Base-by-base conservation (phyloP, 2,797 vertebrate genomes). In the Enteromius unitaeniatus region DNA sequence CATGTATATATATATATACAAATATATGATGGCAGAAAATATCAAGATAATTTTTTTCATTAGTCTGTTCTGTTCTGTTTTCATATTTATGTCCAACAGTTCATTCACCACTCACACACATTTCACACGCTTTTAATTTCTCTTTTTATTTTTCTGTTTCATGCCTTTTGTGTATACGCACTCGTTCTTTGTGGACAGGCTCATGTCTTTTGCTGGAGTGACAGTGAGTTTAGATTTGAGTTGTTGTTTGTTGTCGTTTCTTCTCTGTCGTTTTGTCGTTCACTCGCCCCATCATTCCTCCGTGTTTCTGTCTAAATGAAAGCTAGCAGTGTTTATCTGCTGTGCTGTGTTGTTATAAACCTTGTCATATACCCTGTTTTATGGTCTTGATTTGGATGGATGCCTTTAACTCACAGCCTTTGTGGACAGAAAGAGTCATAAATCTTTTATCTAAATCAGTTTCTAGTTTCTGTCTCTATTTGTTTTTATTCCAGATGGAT, bases 141-240 rank as follows among this genome's bases (percentile, higher is more conserved):
- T 82, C 58, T 82, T 74, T 81, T 73, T 19, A 40, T 83, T 77
- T 77, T 45, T 83, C 81, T 83, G 64, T 78, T 83, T 80, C 73
- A 80, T 86, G 78, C 51, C 82, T 86, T 87, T 84, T 73, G 40
- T 93, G 93, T 94, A 93, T 89, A 93, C 10, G 37, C 91, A 90
- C 90, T 91, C 93, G 91, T 93, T 93, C 92, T 94, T 94, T 94
- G 93, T 94, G 85, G 90, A 93, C 93, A 94, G 95, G 94, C 92
- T 85, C 92, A 93, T 93, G 93, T 94, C 93, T 94, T 85, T 92
- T 95, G 93, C 93, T 83, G 94, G 94, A 93, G 91, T 93, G 91
- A 92, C 92, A 88, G 92, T 88, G 93, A 95, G 94, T 94, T 95
- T 93, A 95, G 94, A 95, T 93, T 95, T 93, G 92, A 94, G 93